Base-by-base conservation (phyloP, 1,140 invertebrate genomes). In the Bombus pascuorum region DNA sequence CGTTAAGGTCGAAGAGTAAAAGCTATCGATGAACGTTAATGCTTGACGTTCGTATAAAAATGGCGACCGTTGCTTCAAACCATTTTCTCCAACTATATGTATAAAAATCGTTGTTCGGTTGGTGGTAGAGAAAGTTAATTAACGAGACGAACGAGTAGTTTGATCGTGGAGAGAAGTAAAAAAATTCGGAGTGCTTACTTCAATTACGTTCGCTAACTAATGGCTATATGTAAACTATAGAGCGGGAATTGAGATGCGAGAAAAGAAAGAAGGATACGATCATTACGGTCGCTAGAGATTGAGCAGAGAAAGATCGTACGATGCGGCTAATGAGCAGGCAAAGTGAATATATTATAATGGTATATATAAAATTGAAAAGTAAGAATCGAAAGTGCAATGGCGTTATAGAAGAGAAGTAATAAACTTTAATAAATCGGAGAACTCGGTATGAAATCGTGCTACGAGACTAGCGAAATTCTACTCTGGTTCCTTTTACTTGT, bases 291-390 rank as follows among this genome's bases (percentile, higher is more conserved):
- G 71, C 57, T 82, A 75, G n/a, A 74, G n/a, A 62, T 42, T 2
- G 28, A n/a, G 13, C 37, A 62, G 53, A 77, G 75, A 77, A 57
- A 42, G 66, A 82, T 82, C 13, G 81, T 75, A 82, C 57, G 71
- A 75, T 82, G 65, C 81, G 72, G 2, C 65, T 77, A 77, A 83
- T 68, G 32, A 66, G 47, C 81, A 83, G 28, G 81, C 73, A 76
- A 28, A 57, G 44, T 25, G 34, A 75, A 62, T 53, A 28, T 78
- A 32, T 65, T 59, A 28, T 28, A 59, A 66, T 66, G 65, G 59
- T 34, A 53, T 74, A 47, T 44, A 59, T 57, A 53, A 32, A 76
- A n/a, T 76, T 13, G 53, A 76, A 59, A 76, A n/a, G 53, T 39
- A 39, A 34, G 53, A 57, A 28, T 59, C 47, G 74, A 39, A 59